These are phyloP conservation scores for Shinisaurus crocodilurus DNA, from an alignment of 2,113 vertebrate genomes.

Conservation along the genomic window DNA sequence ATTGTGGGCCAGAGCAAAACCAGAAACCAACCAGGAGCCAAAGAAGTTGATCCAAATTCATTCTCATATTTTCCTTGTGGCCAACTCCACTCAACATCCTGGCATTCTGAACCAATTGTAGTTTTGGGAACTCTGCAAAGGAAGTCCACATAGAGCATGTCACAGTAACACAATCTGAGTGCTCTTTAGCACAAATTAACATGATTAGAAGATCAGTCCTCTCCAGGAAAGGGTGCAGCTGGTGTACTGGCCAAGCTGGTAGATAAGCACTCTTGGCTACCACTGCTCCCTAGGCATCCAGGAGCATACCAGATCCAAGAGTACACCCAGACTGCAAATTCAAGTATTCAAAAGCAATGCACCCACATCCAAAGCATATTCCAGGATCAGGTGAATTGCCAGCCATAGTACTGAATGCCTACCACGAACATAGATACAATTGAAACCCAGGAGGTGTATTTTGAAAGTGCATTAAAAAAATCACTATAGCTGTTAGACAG, in stretches of 20 bases:
- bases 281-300: background rate
- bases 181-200: no score
- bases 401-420: background rate
- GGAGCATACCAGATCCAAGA: background rate
- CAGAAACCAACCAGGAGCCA: background rate
- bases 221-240: no score
- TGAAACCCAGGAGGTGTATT: background rate
- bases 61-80: background rate
- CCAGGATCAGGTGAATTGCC: background rate
- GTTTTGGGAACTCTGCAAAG: background rate
- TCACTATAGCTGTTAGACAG: background rate
- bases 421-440: background rate
- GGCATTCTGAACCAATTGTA: background rate
- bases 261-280: background rate
- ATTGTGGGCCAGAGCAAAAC: background rate
- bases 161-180: background rate
- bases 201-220: background rate
- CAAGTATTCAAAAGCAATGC: no score
- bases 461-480: background rate
- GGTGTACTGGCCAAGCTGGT: no score
- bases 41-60: background rate
- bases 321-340: no score
- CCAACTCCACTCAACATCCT: background rate
- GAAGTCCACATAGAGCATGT: background rate
- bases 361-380: background rate